phyloP scores from a whole-genome alignment of 92 coral and sea anemone species.

The Virgularia gustaviana region DNA sequence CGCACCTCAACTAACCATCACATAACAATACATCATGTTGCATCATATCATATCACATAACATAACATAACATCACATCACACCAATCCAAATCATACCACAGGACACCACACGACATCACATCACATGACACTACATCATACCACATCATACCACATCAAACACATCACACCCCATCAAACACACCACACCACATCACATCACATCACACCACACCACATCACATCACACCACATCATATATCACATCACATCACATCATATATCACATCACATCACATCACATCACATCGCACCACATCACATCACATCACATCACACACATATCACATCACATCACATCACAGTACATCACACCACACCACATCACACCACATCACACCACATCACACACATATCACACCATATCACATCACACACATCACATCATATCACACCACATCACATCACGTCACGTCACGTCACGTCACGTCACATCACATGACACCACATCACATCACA shows the following conservation, averaged over 20 bases:
- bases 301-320: conserved; percentile 4
- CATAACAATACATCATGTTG: no score
- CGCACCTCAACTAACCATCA: no score
- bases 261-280: background rate
- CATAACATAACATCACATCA: no score
- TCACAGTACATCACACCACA: background rate
- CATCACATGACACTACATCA: background rate
- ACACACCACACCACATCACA: background rate
- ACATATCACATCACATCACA: background rate
- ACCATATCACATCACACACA: background rate
- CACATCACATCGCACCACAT: background rate
- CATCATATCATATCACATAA: no score
- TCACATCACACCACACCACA: conserved; percentile 3
- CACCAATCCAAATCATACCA: no score
- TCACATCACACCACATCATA: background rate
- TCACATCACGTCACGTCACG: background rate
- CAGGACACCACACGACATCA: background rate
- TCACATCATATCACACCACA: background rate
- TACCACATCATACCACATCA: background rate
- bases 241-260: conserved; percentile 3
- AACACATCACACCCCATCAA: no score
- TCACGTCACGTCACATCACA: background rate
- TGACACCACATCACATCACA: background rate
- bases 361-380: background rate
- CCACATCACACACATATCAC: background rate